Evolutionary conservation across 2,797 vertebrate genomes (phyloP), one percentile per base, ranked within the genome.

Genomic region (Aphelocoma californica): DNA sequence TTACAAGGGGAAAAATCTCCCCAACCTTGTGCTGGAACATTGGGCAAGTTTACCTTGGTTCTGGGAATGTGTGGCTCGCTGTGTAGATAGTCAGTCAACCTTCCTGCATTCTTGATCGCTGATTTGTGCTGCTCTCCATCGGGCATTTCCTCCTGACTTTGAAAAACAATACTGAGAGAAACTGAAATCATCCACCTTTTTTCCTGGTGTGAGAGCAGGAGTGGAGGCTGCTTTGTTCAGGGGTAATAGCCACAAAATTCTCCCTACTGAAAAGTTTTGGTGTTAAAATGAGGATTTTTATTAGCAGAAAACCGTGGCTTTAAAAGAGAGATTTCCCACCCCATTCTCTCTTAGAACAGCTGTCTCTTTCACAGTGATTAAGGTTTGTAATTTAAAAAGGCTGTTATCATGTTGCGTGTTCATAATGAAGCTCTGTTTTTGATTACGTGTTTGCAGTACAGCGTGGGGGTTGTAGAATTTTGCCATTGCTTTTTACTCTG

Each of bases 371-470:
- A 42, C 57, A 40, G 4, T 69, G 32, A 78, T 88, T 64, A 91
- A 92, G 48, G 47, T 64, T 87, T 71, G 57, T 71, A 77, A 83
- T 92, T 88, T 90, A 26, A 83, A 92, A 91, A 81, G 71, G 67
- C 67, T 87, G n/a, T 50, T 62, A 32, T 19, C 45, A 71, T 80
- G 32, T 24, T 79, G 57, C 72, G 47, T 90, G 16, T 81, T 79
- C 77, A 54, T 84, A 85, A 77, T 82, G 64, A 89, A 75, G 47
- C 21, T 86, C 57, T 93, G 2, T 60, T 89, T 96, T 92, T 87
- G 64, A 73, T 77, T 3, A 1, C 45, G 8, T 92, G 15, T 80
- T 94, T 92, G 64, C 86, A 77, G 24, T 88, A n/a, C 51, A 53
- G 60, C 7, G 8, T 48, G 67, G 42, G 58, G 32, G 36, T 54